phyloP scores from a whole-genome alignment of 2,113 vertebrate species.

The Centropus unirufus region DNA sequence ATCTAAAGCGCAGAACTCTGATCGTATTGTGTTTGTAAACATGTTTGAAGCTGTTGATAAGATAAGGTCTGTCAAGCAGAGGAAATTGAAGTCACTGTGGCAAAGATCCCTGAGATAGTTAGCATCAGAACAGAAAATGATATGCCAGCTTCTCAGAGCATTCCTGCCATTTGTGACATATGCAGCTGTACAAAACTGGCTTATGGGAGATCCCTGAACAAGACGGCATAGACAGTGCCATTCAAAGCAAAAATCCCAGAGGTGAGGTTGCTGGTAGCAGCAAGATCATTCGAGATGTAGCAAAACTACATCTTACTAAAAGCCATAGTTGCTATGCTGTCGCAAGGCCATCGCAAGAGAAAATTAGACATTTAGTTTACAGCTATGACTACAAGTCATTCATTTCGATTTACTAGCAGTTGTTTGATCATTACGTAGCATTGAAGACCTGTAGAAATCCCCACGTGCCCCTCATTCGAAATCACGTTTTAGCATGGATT shows the following conservation, averaged over 20 bases:
- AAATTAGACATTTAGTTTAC: background rate
- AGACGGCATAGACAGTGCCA: slow-evolving; percentile 39
- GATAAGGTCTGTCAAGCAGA: slow-evolving; percentile 62
- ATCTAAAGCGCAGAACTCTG: slow-evolving; percentile 27
- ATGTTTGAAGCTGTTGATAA: slow-evolving; percentile 62
- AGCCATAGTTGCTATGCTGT: background rate
- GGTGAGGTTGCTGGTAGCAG: background rate
- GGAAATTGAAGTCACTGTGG: slow-evolving; percentile 64
- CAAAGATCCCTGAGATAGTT: slow-evolving; percentile 59
- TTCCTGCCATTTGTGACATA: slow-evolving; percentile 33
- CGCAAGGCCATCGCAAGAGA: background rate
- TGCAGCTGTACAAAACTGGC: background rate
- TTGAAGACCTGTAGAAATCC: background rate
- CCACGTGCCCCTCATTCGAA: background rate
- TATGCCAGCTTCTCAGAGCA: slow-evolving; percentile 4
- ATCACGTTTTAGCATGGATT: background rate
- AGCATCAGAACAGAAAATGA: slow-evolving; percentile 51
- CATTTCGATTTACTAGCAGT: background rate
- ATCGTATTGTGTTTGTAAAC: slow-evolving; percentile 65
- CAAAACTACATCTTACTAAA: background rate
- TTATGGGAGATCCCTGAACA: slow-evolving; percentile 43
- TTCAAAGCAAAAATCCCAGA: slow-evolving; percentile 23
- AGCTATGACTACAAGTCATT: background rate
- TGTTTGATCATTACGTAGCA: background rate
- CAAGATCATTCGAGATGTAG: background rate